Evolutionary conservation across 2,888 invertebrate species (phyloP).

Genomic region (Danaus chrysippus): DNA sequence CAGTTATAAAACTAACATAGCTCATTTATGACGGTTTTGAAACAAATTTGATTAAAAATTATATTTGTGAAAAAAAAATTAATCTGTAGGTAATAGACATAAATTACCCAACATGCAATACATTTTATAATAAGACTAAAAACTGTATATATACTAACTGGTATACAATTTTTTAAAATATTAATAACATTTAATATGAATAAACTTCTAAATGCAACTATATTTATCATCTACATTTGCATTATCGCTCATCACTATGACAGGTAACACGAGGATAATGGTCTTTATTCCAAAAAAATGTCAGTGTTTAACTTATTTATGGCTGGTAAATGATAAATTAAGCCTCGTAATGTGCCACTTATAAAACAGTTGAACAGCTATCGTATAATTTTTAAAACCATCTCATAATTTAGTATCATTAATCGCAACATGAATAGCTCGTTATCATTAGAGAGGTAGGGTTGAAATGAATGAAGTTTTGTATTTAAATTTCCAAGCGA

Average conservation of each 20-base stretch:
- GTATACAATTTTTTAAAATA: no score
- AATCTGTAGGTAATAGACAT: no score
- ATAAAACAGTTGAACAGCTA: constrained; percentile 11
- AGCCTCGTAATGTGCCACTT: constrained; percentile 20
- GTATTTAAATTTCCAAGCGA: not conserved
- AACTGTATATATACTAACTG: no score
- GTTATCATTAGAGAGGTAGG: constrained; percentile 17
- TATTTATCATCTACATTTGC: no score
- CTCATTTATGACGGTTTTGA: no score
- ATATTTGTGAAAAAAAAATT: no score
- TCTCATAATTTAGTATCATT: constrained; percentile 26
- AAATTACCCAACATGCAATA: no score
- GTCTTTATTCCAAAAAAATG: not conserved
- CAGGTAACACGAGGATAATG: not conserved
- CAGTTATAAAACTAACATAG: no score
- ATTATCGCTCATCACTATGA: not conserved
- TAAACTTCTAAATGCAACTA: no score
- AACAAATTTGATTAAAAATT: no score
- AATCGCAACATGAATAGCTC: constrained; percentile 19
- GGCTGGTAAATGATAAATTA: constrained; percentile 13
- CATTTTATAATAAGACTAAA: no score
- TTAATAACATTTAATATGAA: no score
- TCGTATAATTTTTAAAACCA: constrained; percentile 15
- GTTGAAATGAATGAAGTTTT: constrained; percentile 7
- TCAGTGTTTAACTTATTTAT: constrained; percentile 8